phyloP scores from a whole-genome alignment of 2,888 invertebrate genomes.

The Gortyna flavago region DNA sequence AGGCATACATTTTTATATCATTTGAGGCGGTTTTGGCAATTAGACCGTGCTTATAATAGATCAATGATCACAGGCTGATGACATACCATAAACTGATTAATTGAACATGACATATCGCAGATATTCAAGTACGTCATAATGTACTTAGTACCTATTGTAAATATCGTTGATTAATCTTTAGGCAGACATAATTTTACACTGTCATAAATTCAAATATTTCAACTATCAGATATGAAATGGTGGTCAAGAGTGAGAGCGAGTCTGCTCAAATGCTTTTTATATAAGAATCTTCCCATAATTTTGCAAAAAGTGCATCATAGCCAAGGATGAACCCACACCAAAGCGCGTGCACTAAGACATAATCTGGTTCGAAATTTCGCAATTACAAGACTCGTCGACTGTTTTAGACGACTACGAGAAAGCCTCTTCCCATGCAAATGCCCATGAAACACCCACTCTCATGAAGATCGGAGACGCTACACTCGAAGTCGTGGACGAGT shows the following conservation, averaged over 20 bases:
- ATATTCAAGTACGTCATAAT: constrained; percentile 14
- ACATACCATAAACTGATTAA: constrained; percentile 19
- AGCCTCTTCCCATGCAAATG: too few species aligned
- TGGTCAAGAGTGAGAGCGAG: not conserved
- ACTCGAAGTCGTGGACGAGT: too few species aligned
- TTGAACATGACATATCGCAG: constrained; percentile 19
- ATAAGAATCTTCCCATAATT: not conserved
- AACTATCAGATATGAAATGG: not conserved
- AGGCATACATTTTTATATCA: not conserved
- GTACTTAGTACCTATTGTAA: constrained; percentile 5
- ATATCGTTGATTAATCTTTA: constrained; percentile 28
- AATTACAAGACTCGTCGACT: too few species aligned
- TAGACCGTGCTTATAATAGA: not conserved
- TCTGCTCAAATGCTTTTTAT: not conserved
- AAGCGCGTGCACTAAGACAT: not conserved
- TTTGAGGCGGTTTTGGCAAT: not conserved
- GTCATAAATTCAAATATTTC: constrained; percentile 16
- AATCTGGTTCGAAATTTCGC: too few species aligned
- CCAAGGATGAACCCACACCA: not conserved
- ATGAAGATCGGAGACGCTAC: too few species aligned
- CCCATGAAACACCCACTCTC: too few species aligned
- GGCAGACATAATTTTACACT: constrained; percentile 25
- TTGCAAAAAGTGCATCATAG: not conserved
- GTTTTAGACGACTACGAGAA: too few species aligned
- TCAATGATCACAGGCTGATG: not conserved